Evolutionary conservation across 2,888 invertebrate species (phyloP), one percentile per base, ranked within the genome.

Genomic region (Syrista parreyssii): DNA sequence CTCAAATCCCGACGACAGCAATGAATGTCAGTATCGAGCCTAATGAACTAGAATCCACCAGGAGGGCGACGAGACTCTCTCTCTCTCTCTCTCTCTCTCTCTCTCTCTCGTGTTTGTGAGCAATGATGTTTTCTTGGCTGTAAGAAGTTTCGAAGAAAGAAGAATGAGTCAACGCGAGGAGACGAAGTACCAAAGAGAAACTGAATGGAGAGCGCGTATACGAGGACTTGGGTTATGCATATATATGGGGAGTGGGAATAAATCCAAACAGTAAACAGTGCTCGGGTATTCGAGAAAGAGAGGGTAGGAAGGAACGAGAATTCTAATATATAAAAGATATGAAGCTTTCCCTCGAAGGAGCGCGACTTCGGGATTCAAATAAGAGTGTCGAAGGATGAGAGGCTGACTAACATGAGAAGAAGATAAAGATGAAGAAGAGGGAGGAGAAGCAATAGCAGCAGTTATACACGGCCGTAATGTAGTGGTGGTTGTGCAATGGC

Each of bases 271-370:
- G 89, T 89, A 89, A 89, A 89, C 87, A 88, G 83, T 79, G 82
- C 78, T 76, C 78, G 74, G 76, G 74, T 76, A 79, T 79, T 75
- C 73, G 69, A 30, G 69, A 69, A 15, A 40, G 40, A 40, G 40
- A 40, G 79, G 80, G 76, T 78, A 73, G 76, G 77, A 82, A 81
- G 80, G 84, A 71, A 86, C 83, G 88, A 86, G 87, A 89, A 88
- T 89, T 88, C 88, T 88, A 89, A 89, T 90, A 88, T 89, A 89
- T 89, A 90, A 90, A 90, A 90, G 90, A 90, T 90, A 89, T 90
- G 90, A 89, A 86, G 80, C 68, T 69, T 73, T 69, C 69, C 69
- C 74, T 79, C 79, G 77, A 77, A 74, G 69, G 30, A 79, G 78
- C 76, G 75, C 86, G 82, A 85, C 85, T 83, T 81, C 83, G 81